Evolutionary conservation across 2,888 invertebrate genomes (phyloP), one percentile per base, ranked within the genome.

Genomic region (Romanomermis culicivorax): DNA sequence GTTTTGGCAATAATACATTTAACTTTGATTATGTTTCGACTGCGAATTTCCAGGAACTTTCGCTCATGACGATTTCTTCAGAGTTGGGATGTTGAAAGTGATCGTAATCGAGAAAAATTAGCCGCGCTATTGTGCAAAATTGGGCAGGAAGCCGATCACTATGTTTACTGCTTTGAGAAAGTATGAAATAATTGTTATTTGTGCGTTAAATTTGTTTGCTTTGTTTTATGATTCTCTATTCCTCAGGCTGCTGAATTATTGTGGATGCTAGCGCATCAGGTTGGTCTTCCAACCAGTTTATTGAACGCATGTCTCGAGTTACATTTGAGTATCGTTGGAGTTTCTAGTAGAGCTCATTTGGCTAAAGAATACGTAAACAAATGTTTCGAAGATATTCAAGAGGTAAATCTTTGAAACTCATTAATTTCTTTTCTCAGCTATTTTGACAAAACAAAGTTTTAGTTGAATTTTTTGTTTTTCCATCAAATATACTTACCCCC

Each of bases 331-430:
- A 72, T 75, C 51, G 65, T 74, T 52, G 69, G 66, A 58, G 72
- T 72, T 57, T 68, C 67, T 51, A 68, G 71, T 23, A 71, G 71
- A 62, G 72, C 73, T 58, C 69, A 69, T 56, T 66, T 69, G 42
- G 71, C 72, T 57, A 64, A 68, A 58, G 66, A 65, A 29, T 75
- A 73, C 61, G 68, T 73, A 36, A 62, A 65, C 51, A 71, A 71
- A 59, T 74, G 74, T 64, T 68, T 75, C 7, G 72, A 72, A 23
- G 72, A 74, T 60, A 71, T 74, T 48, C 71, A 69, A 59, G 70
- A 72, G 65, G 71, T 71, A 57, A 52, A 56, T 50, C n/a, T n/a
- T n/a, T n/a, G n/a, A n/a, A n/a, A n/a, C n/a, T n/a, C n/a, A n/a
- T n/a, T n/a, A n/a, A n/a, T n/a, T n/a, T n/a, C n/a, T n/a, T n/a